Evolutionary conservation across 2,113 vertebrate genomes (phyloP).

Genomic region (Cromileptes altivelis): DNA sequence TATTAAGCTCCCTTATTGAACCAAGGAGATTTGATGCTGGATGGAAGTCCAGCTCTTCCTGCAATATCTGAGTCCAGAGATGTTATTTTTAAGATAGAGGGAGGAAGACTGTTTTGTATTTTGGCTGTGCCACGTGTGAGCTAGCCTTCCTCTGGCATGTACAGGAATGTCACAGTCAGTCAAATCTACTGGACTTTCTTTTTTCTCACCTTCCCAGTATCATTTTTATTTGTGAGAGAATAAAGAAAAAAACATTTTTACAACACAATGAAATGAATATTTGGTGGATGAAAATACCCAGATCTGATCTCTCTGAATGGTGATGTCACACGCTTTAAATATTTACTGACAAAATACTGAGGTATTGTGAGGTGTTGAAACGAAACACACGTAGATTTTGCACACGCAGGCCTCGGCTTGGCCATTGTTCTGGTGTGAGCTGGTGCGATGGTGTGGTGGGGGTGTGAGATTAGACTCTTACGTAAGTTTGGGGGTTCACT

Average conservation of each 20-base stretch:
- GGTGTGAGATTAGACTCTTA: conserved; percentile 63
- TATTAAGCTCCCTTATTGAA: conserved; percentile 37
- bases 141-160: background rate
- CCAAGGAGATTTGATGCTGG: conserved; percentile 8
- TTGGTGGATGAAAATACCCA: conserved; percentile 5
- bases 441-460: conserved; percentile 32
- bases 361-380: conserved; percentile 27
- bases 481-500: conserved; percentile 45
- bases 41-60: conserved; percentile 6
- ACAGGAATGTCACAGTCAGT: background rate
- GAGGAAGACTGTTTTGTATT: background rate
- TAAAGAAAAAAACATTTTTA: background rate
- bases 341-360: conserved; percentile 48
- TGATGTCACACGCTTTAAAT: conserved; percentile 25
- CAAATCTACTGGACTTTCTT: background rate
- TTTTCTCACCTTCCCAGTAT: background rate
- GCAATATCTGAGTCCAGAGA: conserved; percentile 7
- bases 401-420: conserved; percentile 17
- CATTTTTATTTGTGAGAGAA: conserved; percentile 5
- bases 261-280: background rate
- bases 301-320: conserved; percentile 3
- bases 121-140: background rate
- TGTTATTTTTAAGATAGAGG: conserved; percentile 23
- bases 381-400: conserved; percentile 29
- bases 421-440: conserved; percentile 53